Base-by-base conservation (phyloP, 2,888 invertebrate genomes). In the Ecdyonurus torrentis region DNA sequence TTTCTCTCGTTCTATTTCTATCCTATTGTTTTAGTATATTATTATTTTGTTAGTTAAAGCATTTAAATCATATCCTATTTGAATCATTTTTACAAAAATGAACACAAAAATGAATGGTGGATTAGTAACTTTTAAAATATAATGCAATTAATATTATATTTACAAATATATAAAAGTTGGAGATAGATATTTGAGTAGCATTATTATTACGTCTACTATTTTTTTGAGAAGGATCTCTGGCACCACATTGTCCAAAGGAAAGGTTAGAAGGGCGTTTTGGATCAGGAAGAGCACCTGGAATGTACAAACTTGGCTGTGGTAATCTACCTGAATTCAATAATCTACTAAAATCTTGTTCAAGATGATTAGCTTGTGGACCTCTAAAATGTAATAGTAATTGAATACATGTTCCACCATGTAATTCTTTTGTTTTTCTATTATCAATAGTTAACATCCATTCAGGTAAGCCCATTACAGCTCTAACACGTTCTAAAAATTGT, bases 401-500 rank as follows among this genome's bases (percentile, higher is more conserved):
- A 20, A 92, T 79, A 71, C 94, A 94, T 59, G 86, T 81, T 63
- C 87, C 87, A 66, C 83, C 80, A 72, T 91, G 88, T 61, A 94
- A 77, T 25, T 80, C 75, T 71, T 86, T 86, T 0, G 91, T 91
- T 72, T 85, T 84, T 3, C 92, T 80, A 52, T 86, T 83, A 77
- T 93, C 93, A 63, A 91, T 86, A 20, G 86, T 84, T 67, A 94
- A 72, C 85, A 92, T 88, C 94, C 94, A 94, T 72, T 87, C 87
- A 0, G 93, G 93, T 63, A 88, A 85, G 25, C 91, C 91, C 84
- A 94, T 81, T 25, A 91, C 85, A 62, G 81, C 78, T 50, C 91
- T 81, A 7, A 92, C 78, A 67, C 91, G 91, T 64, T 85, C 84
- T 68, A 94, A 81, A 76, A 94, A 94, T 74, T 87, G 87, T 0